phyloP scores from a whole-genome alignment of 2,797 vertebrate genomes.

The Myotis daubentonii region DNA sequence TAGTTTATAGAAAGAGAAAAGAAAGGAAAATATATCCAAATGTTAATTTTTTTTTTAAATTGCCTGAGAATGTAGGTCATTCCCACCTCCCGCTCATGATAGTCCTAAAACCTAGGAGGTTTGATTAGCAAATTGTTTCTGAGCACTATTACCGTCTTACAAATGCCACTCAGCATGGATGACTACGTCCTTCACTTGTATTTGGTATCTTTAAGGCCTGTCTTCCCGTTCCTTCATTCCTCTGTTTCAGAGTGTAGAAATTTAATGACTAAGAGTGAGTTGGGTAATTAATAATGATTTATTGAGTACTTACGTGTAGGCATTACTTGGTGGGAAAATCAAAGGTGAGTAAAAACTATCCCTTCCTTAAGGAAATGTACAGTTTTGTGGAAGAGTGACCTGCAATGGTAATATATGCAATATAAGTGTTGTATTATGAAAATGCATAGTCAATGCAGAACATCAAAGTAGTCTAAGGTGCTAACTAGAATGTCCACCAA shows the following conservation, averaged over 20 bases:
- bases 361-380: not conserved
- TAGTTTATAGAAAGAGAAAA: not conserved
- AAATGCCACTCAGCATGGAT: not conserved
- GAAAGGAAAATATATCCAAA: not conserved
- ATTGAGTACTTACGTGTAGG: not conserved
- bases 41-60: not conserved
- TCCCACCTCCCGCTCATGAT: not conserved
- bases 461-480: not conserved
- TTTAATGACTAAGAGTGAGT: not conserved
- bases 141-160: not conserved
- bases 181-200: not conserved
- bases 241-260: not conserved
- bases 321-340: constrained; percentile 10
- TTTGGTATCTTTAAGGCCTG: not conserved
- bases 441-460: constrained; percentile 29
- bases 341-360: constrained; percentile 31
- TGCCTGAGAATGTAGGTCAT: not conserved
- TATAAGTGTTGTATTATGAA: not conserved
- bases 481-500: not conserved
- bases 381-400: not conserved
- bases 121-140: constrained; percentile 42
- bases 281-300: not conserved
- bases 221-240: not conserved
- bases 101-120: constrained; percentile 5
- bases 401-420: not conserved